Evolutionary conservation across 2,113 vertebrate species (phyloP).

Genomic region (Dipodomys spectabilis): DNA sequence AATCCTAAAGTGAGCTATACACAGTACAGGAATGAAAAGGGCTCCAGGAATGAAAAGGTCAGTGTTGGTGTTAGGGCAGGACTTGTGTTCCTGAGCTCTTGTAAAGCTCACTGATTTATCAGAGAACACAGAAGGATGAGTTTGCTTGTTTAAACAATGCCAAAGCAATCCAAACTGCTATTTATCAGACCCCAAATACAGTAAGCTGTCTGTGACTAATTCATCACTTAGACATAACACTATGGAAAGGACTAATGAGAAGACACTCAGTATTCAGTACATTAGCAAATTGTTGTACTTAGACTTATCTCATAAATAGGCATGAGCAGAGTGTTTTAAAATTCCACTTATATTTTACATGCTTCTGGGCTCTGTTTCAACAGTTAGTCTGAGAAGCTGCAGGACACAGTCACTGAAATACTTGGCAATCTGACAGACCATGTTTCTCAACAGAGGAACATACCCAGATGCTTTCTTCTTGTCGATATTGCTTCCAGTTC

Average conservation of each 20-base stretch:
- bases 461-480: too few relatives aligned
- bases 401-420: too few relatives aligned
- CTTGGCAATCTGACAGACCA: too few relatives aligned
- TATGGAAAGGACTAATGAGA: neutral
- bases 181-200: neutral
- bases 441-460: too few relatives aligned
- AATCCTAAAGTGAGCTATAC: neutral
- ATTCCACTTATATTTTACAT: neutral
- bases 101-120: neutral
- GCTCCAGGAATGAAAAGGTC: too few relatives aligned
- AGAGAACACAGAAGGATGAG: neutral
- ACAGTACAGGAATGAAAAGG: too few relatives aligned
- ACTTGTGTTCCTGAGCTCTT: neutral
- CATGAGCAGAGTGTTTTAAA: neutral
- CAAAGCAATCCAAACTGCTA: neutral
- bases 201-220: too few relatives aligned
- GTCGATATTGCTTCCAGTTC: too few relatives aligned
- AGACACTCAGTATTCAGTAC: neutral
- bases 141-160: neutral
- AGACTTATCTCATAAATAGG: slow-evolving; percentile 14
- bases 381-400: too few relatives aligned
- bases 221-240: too few relatives aligned
- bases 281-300: neutral
- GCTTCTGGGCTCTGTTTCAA: too few relatives aligned
- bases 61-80: neutral